Conservation (phyloP, 2,888 invertebrate species). For the Polymixis flavicincta region DNA sequence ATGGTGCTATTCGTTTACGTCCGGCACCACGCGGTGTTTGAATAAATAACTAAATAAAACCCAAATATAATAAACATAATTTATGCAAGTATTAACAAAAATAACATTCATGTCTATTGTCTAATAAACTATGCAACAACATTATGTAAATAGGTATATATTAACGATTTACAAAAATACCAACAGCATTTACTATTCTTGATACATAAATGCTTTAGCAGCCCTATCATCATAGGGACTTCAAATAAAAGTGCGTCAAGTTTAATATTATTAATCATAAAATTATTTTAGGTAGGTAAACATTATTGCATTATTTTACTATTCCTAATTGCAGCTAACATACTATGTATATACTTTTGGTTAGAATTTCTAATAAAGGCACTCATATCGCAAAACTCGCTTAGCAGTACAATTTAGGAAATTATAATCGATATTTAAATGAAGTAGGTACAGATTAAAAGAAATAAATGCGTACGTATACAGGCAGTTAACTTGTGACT, state of each 20-base stretch:
- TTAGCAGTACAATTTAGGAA: not conserved
- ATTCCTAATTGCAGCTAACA: not conserved
- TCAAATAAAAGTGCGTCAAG: slow-evolving; percentile 18
- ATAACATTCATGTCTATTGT: slow-evolving; percentile 52
- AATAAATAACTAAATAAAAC: too few relatives aligned
- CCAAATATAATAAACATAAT: slow-evolving; percentile 39
- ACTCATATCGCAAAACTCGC: slow-evolving; percentile 46
- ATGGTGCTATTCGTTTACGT: too few relatives aligned
- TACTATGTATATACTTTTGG: slow-evolving; percentile 10
- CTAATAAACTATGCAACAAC: slow-evolving; percentile 47
- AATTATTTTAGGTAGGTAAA: slow-evolving; percentile 4
- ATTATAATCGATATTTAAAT: not conserved
- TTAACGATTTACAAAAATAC: slow-evolving; percentile 25
- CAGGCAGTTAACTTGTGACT: not conserved
- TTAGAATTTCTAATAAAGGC: slow-evolving; percentile 28
- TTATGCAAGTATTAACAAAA: slow-evolving; percentile 46
- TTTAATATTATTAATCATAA: slow-evolving; percentile 2
- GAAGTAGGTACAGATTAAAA: not conserved
- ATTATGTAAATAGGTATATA: slow-evolving; percentile 27
- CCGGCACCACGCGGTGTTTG: too few relatives aligned
- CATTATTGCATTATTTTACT: not conserved
- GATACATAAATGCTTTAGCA: slow-evolving; percentile 43
- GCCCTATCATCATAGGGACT: slow-evolving; percentile 1
- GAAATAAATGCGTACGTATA: not conserved
- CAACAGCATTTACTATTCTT: slow-evolving; percentile 10